phyloP scores from a whole-genome alignment of 2,113 vertebrate species.

The Brachirus orientalis region DNA sequence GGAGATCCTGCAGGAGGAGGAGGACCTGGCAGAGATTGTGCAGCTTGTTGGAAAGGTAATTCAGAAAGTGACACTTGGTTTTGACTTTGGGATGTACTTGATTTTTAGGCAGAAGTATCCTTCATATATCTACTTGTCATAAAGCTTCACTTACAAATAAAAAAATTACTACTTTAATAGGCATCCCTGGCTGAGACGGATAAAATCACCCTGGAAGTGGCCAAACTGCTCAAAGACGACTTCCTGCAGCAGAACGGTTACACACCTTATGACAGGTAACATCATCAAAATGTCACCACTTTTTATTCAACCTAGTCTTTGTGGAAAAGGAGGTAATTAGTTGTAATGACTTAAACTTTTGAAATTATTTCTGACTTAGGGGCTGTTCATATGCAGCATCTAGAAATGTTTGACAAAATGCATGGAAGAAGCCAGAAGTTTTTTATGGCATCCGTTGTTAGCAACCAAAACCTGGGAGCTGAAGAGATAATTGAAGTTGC shows the following conservation, averaged over 20 bases:
- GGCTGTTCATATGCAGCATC: too few relatives aligned
- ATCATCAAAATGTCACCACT: neutral
- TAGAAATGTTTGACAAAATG: too few relatives aligned
- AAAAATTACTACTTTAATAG: slow-evolving; percentile 66
- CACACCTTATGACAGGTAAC: slow-evolving; percentile 94
- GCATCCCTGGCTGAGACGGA: slow-evolving; percentile 97
- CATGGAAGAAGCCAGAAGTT: too few relatives aligned
- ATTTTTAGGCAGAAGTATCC: too few relatives aligned
- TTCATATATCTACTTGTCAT: neutral
- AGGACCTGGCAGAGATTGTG: slow-evolving; percentile 97
- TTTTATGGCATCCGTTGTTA: too few relatives aligned
- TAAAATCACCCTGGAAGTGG: slow-evolving; percentile 98
- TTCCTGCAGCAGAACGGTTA: slow-evolving; percentile 98
- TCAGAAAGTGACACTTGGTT: too few relatives aligned
- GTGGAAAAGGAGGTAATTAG: neutral
- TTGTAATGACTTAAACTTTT: too few relatives aligned
- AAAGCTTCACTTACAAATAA: neutral
- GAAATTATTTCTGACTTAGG: too few relatives aligned
- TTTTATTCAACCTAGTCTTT: neutral
- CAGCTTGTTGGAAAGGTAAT: slow-evolving; percentile 95
- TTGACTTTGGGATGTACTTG: too few relatives aligned
- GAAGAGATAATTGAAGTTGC: too few relatives aligned
- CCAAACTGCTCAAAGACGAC: slow-evolving; percentile 97
- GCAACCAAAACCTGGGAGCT: too few relatives aligned
- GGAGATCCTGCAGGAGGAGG: slow-evolving; percentile 98